Evolutionary conservation across 2,888 invertebrate species (phyloP), one percentile per base, ranked within the genome.

Genomic region (Caenorhabditis sp.): DNA sequence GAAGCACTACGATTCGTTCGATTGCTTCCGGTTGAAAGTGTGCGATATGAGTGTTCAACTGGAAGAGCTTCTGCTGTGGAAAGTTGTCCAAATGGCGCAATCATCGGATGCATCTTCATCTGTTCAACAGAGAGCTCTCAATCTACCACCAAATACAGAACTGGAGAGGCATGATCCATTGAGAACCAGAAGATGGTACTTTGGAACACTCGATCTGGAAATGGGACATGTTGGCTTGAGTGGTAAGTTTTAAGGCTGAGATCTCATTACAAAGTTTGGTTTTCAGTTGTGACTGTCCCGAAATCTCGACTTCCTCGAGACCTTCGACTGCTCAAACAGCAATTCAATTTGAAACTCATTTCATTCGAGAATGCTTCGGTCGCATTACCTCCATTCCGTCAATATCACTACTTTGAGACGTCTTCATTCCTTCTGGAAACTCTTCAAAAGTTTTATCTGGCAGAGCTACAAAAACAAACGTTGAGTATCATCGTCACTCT

Each of bases 281-380:
- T 98, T 81, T 96, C 96, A 92, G 96, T 98, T 92, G 94, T 95
- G 86, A 98, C 98, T 28, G 95, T 96, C 0, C 95, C 95, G 87
- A 96, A 96, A 93, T 89, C 86, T 19, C 84, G 84, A 7, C 93
- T 99, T 80, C 94, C 95, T 0, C 93, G 94, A 0, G 95, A 96
- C 90, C 94, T 98, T 84, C 94, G 95, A 83, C 69, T 77, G 84
- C 95, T 97, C 74, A 98, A 98, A 94, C 95, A 95, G 82, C 95
- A 95, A 85, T 94, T 97, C 72, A 96, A 96, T 0, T 94, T 98
- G 56, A 96, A 96, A 56, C 94, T 99, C 77, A 96, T 98, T 88
- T 96, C 96, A 92, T 99, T 99, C 93, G 98, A 98, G 93, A 97
- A 98, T 93, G 87, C 98, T 16, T 95, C 95, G 54, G 96, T 99